phyloP scores from a whole-genome alignment of 2,797 vertebrate species.

The Manis pentadactyla region DNA sequence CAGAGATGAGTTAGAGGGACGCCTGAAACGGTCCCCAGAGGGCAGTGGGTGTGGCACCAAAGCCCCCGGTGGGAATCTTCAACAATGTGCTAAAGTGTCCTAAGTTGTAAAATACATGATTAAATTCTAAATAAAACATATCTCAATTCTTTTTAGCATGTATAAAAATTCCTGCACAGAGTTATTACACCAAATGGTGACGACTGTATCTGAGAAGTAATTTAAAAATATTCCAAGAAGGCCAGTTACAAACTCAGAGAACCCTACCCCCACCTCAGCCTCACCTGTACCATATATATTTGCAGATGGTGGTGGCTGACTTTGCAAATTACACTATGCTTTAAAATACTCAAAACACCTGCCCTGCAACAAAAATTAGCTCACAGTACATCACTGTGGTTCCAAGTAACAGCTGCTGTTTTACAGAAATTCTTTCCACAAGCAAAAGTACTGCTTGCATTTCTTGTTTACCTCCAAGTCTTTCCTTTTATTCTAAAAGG shows the following conservation, averaged over 20 bases:
- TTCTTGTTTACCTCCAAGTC: neutral
- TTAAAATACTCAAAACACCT: neutral
- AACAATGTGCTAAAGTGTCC: neutral
- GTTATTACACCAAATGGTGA: fast-evolving
- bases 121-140: neutral
- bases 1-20: too few relatives aligned
- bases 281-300: neutral
- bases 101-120: too few relatives aligned
- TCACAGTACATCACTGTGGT: neutral
- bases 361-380: neutral
- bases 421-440: neutral
- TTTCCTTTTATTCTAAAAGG: neutral
- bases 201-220: neutral
- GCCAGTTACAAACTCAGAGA: neutral
- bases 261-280: neutral
- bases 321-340: neutral
- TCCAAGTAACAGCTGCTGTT: too few relatives aligned
- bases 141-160: neutral
- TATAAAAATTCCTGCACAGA: neutral
- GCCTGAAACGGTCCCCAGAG: too few relatives aligned
- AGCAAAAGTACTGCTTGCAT: neutral
- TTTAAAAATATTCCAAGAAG: neutral
- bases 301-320: neutral
- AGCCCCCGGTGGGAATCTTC: neutral
- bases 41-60: too few relatives aligned